Conservation (phyloP, 2,888 invertebrate species). For the Brachyptera putata region DNA sequence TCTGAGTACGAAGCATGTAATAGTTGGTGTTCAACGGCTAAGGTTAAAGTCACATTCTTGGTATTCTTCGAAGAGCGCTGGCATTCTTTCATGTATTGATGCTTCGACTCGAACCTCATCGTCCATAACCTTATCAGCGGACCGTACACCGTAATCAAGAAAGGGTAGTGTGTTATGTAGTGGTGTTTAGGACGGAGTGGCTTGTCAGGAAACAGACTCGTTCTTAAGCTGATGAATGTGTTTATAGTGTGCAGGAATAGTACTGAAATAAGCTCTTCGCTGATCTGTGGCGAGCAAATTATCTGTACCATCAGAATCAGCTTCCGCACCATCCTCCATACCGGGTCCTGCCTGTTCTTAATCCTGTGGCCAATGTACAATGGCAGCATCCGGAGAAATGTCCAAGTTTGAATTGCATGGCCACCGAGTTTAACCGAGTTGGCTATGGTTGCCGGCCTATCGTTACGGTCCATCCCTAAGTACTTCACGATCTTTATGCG, state of each 20-base stretch:
- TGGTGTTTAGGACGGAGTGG: conserved; percentile 20
- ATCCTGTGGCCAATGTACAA: background rate
- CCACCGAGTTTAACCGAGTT: background rate
- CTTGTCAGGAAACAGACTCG: conserved; percentile 13
- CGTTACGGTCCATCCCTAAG: background rate
- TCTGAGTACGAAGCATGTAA: background rate
- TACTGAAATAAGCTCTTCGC: background rate
- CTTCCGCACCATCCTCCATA: background rate
- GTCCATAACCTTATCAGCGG: conserved; percentile 20
- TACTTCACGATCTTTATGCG: background rate
- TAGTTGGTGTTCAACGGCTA: conserved; percentile 14
- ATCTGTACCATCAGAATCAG: background rate
- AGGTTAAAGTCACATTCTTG: conserved; percentile 7
- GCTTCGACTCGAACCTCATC: conserved; percentile 21
- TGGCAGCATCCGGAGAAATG: background rate
- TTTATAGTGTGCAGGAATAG: background rate
- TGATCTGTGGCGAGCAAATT: background rate
- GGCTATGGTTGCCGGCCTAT: background rate
- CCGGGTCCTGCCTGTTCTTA: background rate
- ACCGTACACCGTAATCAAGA: conserved; percentile 9
- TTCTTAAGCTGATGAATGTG: background rate
- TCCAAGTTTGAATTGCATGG: background rate
- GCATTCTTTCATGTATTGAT: conserved; percentile 13
- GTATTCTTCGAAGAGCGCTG: background rate
- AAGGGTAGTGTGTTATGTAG: conserved; percentile 16